These are phyloP conservation scores for Pantherophis guttatus DNA, from an alignment of 2,113 vertebrate species.

Conservation along the genomic window DNA sequence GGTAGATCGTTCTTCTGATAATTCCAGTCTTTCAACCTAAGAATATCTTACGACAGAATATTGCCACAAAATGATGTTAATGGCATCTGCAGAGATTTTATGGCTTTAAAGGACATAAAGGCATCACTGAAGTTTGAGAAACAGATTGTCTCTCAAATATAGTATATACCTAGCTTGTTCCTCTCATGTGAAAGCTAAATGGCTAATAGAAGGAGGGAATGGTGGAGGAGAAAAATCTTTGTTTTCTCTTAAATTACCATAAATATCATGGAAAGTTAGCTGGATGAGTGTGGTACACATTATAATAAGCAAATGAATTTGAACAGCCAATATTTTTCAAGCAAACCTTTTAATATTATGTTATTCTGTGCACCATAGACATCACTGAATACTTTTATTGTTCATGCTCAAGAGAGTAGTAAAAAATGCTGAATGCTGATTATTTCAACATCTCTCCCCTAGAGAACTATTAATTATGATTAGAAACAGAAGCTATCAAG, in stretches of 20 bases:
- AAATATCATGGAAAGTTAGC: neutral
- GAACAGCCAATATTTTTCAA: neutral
- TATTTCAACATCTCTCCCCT: neutral
- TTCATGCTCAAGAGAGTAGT: neutral
- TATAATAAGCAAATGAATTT: neutral
- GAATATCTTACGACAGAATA: neutral
- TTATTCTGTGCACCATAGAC: neutral
- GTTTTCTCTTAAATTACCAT: neutral
- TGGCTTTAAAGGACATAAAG: neutral
- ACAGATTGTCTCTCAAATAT: neutral
- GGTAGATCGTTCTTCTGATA: neutral
- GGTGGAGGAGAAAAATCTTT: neutral
- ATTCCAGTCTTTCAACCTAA: neutral
- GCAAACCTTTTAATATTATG: neutral
- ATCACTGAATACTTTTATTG: neutral
- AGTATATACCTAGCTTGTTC: neutral
- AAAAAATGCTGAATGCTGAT: neutral
- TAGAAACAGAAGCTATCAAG: neutral
- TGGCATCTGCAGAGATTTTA: neutral
- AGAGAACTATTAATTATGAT: neutral
- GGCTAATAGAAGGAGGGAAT: neutral
- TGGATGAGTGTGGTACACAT: neutral
- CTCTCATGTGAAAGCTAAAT: neutral
- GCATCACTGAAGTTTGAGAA: neutral
- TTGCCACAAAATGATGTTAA: neutral